A percentile compares a stretch with the other conserved stretches of the same genome.
Evolutionary conservation across 2,797 vertebrate species (phyloP).

Genomic region (Muscicapa comitata): DNA sequence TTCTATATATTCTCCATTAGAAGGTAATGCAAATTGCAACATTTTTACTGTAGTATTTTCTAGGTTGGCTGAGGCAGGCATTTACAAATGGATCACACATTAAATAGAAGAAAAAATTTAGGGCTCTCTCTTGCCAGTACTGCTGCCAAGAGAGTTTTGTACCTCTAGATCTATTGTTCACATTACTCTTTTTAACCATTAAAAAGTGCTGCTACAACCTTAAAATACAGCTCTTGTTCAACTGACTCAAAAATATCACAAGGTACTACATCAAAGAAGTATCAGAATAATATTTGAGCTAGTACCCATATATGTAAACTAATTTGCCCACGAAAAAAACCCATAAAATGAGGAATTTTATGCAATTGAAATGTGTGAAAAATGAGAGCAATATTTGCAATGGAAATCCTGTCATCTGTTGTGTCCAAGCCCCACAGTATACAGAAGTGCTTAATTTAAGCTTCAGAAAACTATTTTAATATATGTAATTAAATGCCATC

Average conservation of each 20-base stretch:
- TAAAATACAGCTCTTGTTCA: conserved; percentile 2
- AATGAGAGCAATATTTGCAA: conserved; percentile 38
- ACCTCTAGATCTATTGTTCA: neutral
- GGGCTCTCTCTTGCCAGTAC: conserved; percentile 2
- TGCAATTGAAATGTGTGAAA: neutral
- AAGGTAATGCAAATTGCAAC: conserved; percentile 7
- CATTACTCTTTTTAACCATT: neutral
- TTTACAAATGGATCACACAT: neutral
- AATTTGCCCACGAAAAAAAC: neutral
- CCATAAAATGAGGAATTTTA: neutral
- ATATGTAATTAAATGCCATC: neutral
- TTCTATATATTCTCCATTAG: neutral
- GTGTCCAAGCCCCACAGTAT: neutral
- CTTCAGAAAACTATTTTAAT: conserved; percentile 21
- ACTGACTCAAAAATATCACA: neutral
- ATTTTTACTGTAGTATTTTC: neutral
- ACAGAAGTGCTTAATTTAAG: conserved; percentile 4
- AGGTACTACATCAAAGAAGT: neutral
- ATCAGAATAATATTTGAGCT: neutral
- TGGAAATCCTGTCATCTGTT: conserved; percentile 14
- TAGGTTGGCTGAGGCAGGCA: neutral
- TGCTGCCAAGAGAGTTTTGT: conserved; percentile 25
- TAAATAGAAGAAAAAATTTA: conserved; percentile 28
- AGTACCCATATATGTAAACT: neutral
- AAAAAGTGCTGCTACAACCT: neutral